Percentiles rank a stretch among this genome's conserved stretches.
phyloP scores from a whole-genome alignment of 1,140 invertebrate species.

The Drosophila guanche region DNA sequence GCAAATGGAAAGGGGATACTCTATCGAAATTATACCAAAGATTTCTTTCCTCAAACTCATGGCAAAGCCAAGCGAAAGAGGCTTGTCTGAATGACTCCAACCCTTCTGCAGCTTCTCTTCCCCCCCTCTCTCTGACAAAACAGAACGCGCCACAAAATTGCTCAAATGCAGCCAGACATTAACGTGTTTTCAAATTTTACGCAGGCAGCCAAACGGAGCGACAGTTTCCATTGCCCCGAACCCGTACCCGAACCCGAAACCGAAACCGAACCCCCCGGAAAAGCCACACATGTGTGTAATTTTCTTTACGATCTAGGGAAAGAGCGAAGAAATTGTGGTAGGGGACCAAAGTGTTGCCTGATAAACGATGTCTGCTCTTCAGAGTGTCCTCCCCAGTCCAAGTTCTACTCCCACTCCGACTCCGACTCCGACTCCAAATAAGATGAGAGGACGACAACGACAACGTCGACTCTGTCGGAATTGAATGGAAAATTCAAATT shows the following conservation, averaged over 20 bases:
- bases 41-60: no score
- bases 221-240: conserved; percentile 11
- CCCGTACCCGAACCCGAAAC: neutral
- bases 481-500: conserved; percentile 81
- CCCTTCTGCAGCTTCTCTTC: neutral
- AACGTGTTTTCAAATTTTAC: conserved; percentile 70
- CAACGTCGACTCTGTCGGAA: conserved; percentile 37
- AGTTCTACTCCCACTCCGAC: neutral
- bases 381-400: conserved; percentile 17
- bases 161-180: conserved; percentile 71
- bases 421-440: conserved; percentile 3
- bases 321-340: neutral
- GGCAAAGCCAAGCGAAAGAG: neutral
- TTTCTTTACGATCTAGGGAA: conserved; percentile 61
- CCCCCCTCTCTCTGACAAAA: conserved; percentile 16
- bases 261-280: conserved; percentile 35
- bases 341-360: conserved; percentile 57
- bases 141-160: conserved; percentile 60
- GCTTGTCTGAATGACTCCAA: conserved; percentile 9
- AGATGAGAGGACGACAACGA: conserved; percentile 3
- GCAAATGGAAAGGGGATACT: neutral
- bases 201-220: conserved; percentile 59
- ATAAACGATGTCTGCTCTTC: conserved; percentile 62
- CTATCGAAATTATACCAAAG: no score
- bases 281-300: conserved; percentile 78